phyloP scores from a whole-genome alignment of 2,113 vertebrate genomes.

The Scophthalmus maximus region DNA sequence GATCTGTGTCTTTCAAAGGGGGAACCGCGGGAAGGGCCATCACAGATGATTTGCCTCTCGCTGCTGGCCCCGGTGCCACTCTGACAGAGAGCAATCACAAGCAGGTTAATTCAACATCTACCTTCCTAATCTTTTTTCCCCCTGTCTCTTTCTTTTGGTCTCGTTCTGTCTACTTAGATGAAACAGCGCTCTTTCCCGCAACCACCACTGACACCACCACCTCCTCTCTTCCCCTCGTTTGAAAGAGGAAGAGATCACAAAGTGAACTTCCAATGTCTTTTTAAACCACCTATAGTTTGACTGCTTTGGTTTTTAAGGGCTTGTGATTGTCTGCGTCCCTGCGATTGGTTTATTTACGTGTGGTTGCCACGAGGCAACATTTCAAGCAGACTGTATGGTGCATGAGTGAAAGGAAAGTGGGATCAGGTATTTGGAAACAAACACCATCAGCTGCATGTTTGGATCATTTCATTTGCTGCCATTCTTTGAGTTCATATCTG shows the following conservation, averaged over 20 bases:
- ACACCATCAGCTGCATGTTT: conserved; percentile 27
- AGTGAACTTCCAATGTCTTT: conserved; percentile 56
- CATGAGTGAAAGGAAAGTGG: conserved; percentile 7
- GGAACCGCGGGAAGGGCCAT: conserved; percentile 82
- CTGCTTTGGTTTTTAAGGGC: conserved; percentile 32
- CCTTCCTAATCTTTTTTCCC: conserved; percentile 80
- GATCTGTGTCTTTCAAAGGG: conserved; percentile 86
- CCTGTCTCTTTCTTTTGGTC: conserved; percentile 78
- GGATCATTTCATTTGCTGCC: conserved; percentile 35
- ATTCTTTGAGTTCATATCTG: conserved; percentile 42
- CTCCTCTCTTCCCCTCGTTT: conserved; percentile 42
- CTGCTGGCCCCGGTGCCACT: conserved; percentile 80
- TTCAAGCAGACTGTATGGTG: neutral
- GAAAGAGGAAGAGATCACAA: conserved; percentile 53
- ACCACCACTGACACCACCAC: conserved; percentile 35
- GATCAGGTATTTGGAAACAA: neutral
- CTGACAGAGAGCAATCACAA: conserved; percentile 83
- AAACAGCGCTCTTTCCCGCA: conserved; percentile 65
- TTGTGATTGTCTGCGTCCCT: conserved; percentile 25
- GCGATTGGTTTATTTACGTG: conserved; percentile 1
- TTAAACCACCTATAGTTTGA: conserved; percentile 50
- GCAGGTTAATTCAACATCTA: conserved; percentile 84
- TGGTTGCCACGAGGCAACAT: neutral
- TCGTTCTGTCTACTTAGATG: conserved; percentile 80
- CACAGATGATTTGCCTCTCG: conserved; percentile 84